Base-by-base conservation (phyloP, 2,888 invertebrate species). In the Lissonota sp. region DNA sequence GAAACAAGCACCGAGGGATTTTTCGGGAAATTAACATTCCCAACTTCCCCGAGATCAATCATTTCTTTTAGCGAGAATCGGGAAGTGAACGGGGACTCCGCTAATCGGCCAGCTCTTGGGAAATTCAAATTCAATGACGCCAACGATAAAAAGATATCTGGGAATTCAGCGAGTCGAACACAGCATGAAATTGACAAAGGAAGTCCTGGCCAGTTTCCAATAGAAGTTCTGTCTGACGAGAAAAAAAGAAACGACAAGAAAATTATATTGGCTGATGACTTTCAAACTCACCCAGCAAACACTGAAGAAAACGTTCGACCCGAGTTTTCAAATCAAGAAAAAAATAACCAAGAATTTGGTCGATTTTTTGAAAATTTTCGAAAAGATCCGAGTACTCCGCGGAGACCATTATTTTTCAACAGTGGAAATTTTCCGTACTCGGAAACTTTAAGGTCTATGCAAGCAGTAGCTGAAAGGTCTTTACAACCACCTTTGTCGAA, bases 401-500 rank as follows among this genome's bases (percentile, higher is more conserved):
- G 26, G 66, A 74, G 57, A 55, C 76, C 63, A 51, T 79, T 62
- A 71, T 81, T 78, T 14, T 46, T 71, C 63, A 75, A 64, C n/a
- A 77, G 69, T 76, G 77, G 72, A 10, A 83, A 86, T 77, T 86
- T 88, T 81, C 88, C 90, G 6, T 88, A 90, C 37, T 82, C 82
- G 6, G 88, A 88, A 71, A 89, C 90, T 0, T 75, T 90, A 26
- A 85, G 86, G 26, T 91, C 90, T 8, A 90, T 90, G 26, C 91
- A 90, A 55, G 86, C 84, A 7, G 37, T 6, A 84, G 80, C 51
- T 53, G 82, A 40, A 69, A 67, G 53, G n/a, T 57, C 81, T 1
- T 42, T 10, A 10, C 5, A n/a, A 6, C 8, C 16, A 10, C 44
- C 53, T 58, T 70, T 42, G 3, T 42, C 74, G 7, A 57, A 67